phyloP scores from a whole-genome alignment of 2,113 vertebrate genomes.

The Ophthalmotilapia sp. region DNA sequence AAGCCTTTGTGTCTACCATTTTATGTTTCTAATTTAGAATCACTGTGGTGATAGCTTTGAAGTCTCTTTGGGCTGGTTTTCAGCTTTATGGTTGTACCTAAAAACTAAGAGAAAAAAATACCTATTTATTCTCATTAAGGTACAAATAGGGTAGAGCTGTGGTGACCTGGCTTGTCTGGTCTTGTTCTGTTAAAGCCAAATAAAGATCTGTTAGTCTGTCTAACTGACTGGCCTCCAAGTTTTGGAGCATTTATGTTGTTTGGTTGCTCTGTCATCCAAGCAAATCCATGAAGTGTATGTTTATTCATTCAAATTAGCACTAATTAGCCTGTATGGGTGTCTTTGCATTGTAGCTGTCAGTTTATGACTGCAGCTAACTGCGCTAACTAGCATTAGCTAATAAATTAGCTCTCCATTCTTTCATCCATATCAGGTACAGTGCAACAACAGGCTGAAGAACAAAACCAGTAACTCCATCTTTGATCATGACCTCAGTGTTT shows the following conservation, averaged over 20 bases:
- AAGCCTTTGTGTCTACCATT: not conserved
- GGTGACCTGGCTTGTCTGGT: not conserved
- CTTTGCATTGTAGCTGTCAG: not conserved
- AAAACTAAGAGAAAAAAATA: not conserved
- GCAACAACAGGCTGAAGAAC: not conserved
- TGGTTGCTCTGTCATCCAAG: not conserved
- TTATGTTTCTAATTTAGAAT: not conserved
- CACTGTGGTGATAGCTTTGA: not conserved
- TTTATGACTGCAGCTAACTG: not conserved
- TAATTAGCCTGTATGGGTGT: not conserved
- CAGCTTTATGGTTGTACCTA: not conserved
- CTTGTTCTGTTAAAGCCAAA: not conserved
- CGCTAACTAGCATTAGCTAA: not conserved
- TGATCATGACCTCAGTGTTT: not conserved
- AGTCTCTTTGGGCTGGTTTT: not conserved
- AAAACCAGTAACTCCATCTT: not conserved
- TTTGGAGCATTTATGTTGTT: not conserved
- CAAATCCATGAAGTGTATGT: not conserved
- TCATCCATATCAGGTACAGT: not conserved
- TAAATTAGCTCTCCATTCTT: not conserved
- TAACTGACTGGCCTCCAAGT: not conserved
- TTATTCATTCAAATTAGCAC: not conserved
- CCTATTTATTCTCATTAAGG: not conserved
- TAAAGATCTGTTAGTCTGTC: not conserved
- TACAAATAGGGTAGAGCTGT: not conserved